Conservation (phyloP, 2,113 vertebrate genomes). For the Tor tambroides region DNA sequence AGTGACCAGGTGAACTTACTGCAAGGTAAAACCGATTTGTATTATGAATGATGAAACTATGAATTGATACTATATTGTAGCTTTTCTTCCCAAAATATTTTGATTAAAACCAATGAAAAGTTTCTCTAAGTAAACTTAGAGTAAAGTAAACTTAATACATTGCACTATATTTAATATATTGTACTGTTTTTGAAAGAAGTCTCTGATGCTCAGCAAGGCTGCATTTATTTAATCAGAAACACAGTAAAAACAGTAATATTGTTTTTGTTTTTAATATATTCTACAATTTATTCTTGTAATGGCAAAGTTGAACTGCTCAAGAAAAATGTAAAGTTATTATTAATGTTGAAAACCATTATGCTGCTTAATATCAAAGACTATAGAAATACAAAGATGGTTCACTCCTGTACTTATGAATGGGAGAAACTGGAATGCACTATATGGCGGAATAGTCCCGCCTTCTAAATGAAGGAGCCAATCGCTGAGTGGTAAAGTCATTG, state of each 20-base stretch:
- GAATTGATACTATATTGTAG: not conserved
- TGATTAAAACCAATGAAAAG: not conserved
- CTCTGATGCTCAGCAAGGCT: not conserved
- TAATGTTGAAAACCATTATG: no score
- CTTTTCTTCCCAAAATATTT: not conserved
- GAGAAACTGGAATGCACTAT: no score
- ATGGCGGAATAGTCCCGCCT: no score
- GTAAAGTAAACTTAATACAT: no score
- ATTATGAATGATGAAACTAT: not conserved
- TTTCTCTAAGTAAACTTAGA: not conserved
- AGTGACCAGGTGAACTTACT: not conserved
- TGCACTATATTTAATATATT: not conserved
- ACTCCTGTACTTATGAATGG: no score
- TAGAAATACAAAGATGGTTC: no score
- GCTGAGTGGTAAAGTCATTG: no score
- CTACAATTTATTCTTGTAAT: no score
- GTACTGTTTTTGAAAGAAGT: not conserved
- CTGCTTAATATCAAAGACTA: no score
- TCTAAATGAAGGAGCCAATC: no score
- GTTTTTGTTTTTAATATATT: not conserved
- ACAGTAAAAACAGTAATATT: not conserved
- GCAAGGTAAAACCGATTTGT: conserved; percentile 3
- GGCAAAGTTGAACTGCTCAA: no score
- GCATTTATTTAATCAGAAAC: not conserved
- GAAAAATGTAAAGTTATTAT: no score